Percentiles rank a stretch among this genome's conserved stretches.
Evolutionary conservation across 2,797 vertebrate genomes (phyloP).

Genomic region (Danionella dracula): DNA sequence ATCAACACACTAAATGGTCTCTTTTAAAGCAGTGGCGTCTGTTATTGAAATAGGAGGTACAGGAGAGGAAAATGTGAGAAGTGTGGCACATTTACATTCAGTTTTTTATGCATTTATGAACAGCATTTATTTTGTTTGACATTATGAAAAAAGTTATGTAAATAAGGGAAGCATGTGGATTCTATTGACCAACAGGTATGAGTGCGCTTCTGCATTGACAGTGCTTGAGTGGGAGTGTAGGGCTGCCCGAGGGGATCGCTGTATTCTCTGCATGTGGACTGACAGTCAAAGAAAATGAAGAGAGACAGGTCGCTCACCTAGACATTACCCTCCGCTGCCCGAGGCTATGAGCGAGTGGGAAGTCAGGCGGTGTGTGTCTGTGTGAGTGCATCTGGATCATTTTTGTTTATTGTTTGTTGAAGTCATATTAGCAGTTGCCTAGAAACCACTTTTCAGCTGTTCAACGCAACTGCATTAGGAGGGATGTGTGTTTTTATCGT

Average conservation of each 20-base stretch:
- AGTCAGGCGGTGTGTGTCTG: constrained; percentile 24
- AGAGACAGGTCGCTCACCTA: constrained; percentile 37
- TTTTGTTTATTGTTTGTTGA: constrained; percentile 48
- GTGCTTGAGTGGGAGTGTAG: constrained; percentile 22
- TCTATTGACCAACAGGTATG: constrained; percentile 20
- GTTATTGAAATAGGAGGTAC: constrained; percentile 6
- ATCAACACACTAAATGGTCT: constrained; percentile 9
- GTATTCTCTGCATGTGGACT: constrained; percentile 41
- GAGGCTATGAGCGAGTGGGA: constrained; percentile 29
- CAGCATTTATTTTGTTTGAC: constrained; percentile 5
- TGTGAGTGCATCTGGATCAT: constrained; percentile 32
- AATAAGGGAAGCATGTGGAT: too few species aligned
- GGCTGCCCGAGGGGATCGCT: constrained; percentile 38
- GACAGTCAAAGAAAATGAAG: constrained; percentile 47
- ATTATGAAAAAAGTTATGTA: not conserved
- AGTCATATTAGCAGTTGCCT: constrained; percentile 45
- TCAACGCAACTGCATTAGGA: constrained; percentile 28
- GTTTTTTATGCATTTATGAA: too few species aligned
- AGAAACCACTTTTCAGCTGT: constrained; percentile 34
- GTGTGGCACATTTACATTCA: too few species aligned
- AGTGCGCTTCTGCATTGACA: constrained; percentile 13
- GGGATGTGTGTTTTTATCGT: not conserved
- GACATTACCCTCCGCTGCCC: constrained; percentile 37
- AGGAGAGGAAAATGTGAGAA: constrained; percentile 8
- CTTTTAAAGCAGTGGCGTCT: not conserved